These are phyloP conservation scores for Aleiodes leptofemur DNA, from an alignment of 2,888 invertebrate genomes.

Conservation along the genomic window DNA sequence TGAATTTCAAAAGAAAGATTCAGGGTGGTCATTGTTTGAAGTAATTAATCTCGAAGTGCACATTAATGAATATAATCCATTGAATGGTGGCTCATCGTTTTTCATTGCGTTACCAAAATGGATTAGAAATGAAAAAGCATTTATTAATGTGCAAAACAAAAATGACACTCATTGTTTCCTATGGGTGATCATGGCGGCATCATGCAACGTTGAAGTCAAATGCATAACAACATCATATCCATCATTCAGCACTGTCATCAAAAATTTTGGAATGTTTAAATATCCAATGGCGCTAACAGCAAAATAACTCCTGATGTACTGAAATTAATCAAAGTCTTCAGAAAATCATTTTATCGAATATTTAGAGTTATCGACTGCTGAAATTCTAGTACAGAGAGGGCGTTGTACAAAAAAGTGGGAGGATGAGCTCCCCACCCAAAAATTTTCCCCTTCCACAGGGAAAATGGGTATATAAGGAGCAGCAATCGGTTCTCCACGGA, in stretches of 20 bases:
- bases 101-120: constrained; percentile 50
- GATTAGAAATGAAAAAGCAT: constrained; percentile 53
- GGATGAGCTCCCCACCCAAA: too few relatives aligned
- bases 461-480: too few relatives aligned
- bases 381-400: too few relatives aligned
- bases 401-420: too few relatives aligned
- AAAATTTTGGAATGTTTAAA: not conserved
- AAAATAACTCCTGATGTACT: too few relatives aligned
- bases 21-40: constrained; percentile 48
- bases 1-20: constrained; percentile 53
- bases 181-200: constrained; percentile 49
- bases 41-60: constrained; percentile 33
- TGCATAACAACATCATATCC: not conserved
- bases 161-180: constrained; percentile 32
- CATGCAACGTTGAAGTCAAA: constrained; percentile 25
- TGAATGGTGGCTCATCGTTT: constrained; percentile 48
- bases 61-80: constrained; percentile 52
- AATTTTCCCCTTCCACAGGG: too few relatives aligned
- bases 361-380: too few relatives aligned
- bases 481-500: too few relatives aligned
- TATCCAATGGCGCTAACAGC: not conserved
- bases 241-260: not conserved
- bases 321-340: too few relatives aligned
- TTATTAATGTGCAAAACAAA: constrained; percentile 58
- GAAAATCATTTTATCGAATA: too few relatives aligned